These are phyloP conservation scores for Buphagus erythrorhynchus DNA, from an alignment of 2,797 vertebrate species.

Conservation along the genomic window DNA sequence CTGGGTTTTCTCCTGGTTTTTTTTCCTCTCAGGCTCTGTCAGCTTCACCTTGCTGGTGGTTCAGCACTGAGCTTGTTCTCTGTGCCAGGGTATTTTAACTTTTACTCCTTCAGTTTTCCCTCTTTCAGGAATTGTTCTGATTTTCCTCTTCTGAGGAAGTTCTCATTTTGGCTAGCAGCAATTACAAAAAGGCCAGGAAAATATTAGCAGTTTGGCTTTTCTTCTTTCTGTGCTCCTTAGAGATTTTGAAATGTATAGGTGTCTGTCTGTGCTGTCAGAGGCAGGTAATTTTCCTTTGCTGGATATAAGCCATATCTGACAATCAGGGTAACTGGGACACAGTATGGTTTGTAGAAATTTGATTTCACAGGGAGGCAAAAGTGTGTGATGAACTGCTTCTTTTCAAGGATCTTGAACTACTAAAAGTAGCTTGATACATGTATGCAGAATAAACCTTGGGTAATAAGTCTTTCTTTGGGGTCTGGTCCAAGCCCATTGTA, in stretches of 20 bases:
- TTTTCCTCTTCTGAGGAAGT: not conserved
- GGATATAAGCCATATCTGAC: not conserved
- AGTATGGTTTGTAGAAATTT: not conserved
- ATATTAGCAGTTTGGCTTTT: not conserved
- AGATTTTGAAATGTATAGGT: not conserved
- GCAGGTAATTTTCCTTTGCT: conserved; percentile 21
- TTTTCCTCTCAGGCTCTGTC: not conserved
- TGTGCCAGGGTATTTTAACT: not conserved
- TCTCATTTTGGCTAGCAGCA: not conserved
- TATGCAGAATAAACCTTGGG: not conserved
- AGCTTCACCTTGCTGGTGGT: not conserved
- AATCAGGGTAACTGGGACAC: not conserved
- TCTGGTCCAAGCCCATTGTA: conserved; percentile 35
- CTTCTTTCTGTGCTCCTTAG: not conserved
- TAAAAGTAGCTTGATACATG: not conserved
- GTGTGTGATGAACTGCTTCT: not conserved
- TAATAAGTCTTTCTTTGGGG: conserved; percentile 18
- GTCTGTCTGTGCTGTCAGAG: not conserved
- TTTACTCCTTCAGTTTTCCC: not conserved
- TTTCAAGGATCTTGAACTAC: not conserved
- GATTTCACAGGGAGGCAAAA: not conserved
- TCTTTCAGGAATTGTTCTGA: not conserved
- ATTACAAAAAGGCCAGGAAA: not conserved
- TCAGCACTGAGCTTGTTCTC: not conserved
- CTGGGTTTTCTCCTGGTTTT: not conserved